Evolutionary conservation across 2,113 vertebrate species (phyloP), one percentile per base, ranked within the genome.

Genomic region (Petrocephalus microphthalmus): DNA sequence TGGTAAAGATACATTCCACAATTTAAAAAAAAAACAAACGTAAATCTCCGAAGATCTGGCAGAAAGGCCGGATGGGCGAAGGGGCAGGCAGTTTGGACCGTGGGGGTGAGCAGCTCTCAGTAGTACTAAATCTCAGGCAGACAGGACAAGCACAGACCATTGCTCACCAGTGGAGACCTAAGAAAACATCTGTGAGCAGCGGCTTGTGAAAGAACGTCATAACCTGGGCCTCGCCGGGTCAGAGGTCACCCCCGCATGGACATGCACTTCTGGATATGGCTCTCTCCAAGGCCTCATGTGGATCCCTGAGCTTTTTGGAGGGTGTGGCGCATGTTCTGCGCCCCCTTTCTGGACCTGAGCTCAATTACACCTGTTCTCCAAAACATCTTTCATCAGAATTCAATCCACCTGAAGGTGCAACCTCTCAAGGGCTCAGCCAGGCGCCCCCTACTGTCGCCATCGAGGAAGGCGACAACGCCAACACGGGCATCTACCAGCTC

Each of bases 271-370:
- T 57, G 87, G 91, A 89, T 0, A 56, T 92, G 89, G 92, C 93
- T 94, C 85, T 90, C 86, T 93, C 92, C 93, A 90, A 93, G 93
- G 93, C 92, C 93, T 93, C 93, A 89, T 94, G 93, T 94, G 95
- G 94, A 96, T 97, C 96, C 96, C 96, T 97, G 96, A 97, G 96
- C 15, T 78, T 94, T 95, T 90, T 67, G 25, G 94, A 90, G 94
- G 91, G 94, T 87, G 25, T 91, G 51, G 92, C 93, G 91, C 89
- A 47, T 90, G 89, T 84, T 92, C 78, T 17, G 92, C 86, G 91
- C 94, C 91, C 94, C 17, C 87, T 22, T 87, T 90, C 89, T 90
- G 90, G 91, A 33, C 88, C 91, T 90, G 89, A 22, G 53, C 25
- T 51, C 86, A 49, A 54, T 5, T 54, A 25, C 87, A 88, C 4